These are phyloP conservation scores for Cantharis lateralis DNA, from an alignment of 2,888 invertebrate species.

Conservation along the genomic window DNA sequence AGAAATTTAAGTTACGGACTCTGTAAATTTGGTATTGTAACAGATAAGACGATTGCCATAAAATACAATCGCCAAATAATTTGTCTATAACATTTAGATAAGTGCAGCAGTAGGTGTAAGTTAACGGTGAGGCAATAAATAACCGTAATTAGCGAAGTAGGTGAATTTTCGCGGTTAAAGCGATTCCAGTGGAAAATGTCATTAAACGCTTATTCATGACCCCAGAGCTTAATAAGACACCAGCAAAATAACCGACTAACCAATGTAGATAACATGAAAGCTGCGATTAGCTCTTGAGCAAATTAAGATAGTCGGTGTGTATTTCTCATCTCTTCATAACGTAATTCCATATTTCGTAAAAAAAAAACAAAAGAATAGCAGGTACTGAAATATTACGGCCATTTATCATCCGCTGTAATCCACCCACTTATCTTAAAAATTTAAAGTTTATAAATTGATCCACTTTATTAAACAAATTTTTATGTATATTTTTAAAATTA, in stretches of 20 bases:
- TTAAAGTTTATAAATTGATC: constrained; percentile 3
- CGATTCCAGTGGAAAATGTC: constrained; percentile 11
- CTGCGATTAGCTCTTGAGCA: constrained; percentile 8
- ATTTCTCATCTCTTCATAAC: constrained; percentile 8
- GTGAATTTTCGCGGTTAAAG: constrained; percentile 13
- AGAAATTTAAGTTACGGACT: neutral
- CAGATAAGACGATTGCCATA: neutral
- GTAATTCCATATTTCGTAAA: neutral
- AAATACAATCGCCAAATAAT: neutral
- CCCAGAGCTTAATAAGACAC: constrained; percentile 15
- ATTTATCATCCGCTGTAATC: neutral
- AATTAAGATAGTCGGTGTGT: neutral
- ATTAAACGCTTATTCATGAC: constrained; percentile 18
- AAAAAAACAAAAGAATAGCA: neutral
- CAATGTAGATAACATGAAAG: constrained; percentile 11
- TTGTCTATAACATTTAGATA: neutral
- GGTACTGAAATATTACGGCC: neutral
- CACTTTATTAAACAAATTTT: neutral
- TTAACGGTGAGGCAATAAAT: neutral
- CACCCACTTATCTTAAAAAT: neutral
- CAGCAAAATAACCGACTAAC: constrained; percentile 11
- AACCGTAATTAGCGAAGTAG: constrained; percentile 6
- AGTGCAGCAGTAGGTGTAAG: neutral
- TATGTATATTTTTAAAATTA: neutral
- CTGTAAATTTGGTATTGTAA: neutral